A percentile compares a stretch with the other conserved stretches of the same genome.
Evolutionary conservation across 92 coral and sea anemone genomes (phyloP).

Genomic region (Virgularia gustaviana): DNA sequence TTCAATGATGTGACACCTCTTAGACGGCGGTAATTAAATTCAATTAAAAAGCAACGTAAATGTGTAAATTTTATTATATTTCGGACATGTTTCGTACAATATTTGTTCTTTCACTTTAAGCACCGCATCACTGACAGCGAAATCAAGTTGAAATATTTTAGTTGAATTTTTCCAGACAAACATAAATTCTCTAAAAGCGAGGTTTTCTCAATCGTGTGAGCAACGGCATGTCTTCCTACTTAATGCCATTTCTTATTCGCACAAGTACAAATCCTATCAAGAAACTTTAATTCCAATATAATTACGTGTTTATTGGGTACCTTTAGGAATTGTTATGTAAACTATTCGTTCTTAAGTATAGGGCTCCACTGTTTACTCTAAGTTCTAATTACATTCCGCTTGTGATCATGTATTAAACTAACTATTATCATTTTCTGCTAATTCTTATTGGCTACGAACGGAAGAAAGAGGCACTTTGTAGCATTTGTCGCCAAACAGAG

Average conservation of each 20-base stretch:
- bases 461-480: conserved; percentile 2
- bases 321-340: conserved; percentile 99
- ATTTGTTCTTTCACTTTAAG: conserved; percentile 33
- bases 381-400: conserved; percentile 43
- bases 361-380: conserved; percentile 35
- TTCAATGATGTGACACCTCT: conserved; percentile 82
- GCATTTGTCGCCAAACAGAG: conserved; percentile 27
- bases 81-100: conserved; percentile 40
- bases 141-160: neutral
- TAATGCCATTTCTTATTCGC: conserved; percentile 6
- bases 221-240: neutral
- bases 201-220: neutral
- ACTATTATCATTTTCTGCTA: conserved; percentile 12
- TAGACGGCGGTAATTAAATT: conserved; percentile 99
- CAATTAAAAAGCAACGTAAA: conserved; percentile 95
- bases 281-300: conserved; percentile 85
- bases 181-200: neutral
- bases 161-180: neutral
- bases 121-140: neutral
- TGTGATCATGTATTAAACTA: conserved; percentile 29
- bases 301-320: conserved; percentile 98
- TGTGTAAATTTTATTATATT: conserved; percentile 97
- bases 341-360: conserved; percentile 47
- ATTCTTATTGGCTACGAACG: conserved; percentile 21
- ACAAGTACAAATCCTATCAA: conserved; percentile 57